phyloP scores from a whole-genome alignment of 2,888 invertebrate genomes.

The Girardia tigrina region DNA sequence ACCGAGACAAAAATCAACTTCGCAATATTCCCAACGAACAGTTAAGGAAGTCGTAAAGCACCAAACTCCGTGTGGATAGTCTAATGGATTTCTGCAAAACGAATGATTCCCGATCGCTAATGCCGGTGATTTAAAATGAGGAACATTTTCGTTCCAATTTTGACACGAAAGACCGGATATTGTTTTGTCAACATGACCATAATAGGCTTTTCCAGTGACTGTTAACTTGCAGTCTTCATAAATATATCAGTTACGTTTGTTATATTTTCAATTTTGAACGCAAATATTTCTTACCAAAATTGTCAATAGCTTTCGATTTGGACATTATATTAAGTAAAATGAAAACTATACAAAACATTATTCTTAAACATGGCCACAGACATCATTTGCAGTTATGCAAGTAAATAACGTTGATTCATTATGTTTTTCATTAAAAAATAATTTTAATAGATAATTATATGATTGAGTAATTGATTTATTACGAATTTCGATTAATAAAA shows the following conservation, averaged over 20 bases:
- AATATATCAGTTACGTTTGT: not conserved
- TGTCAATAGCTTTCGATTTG: not conserved
- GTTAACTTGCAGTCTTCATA: conserved; percentile 19
- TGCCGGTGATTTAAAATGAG: not conserved
- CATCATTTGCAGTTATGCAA: not conserved
- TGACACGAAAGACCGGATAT: not conserved
- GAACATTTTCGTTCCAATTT: not conserved
- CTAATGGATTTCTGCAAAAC: not conserved
- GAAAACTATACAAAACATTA: not conserved
- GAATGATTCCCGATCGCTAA: not conserved
- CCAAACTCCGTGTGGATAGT: not conserved
- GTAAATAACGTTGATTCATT: not conserved
- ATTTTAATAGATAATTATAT: too few species aligned
- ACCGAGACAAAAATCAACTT: not conserved
- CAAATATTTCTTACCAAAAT: not conserved
- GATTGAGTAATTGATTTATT: too few species aligned
- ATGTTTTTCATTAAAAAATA: too few species aligned
- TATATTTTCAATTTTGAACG: not conserved
- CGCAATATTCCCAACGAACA: not conserved
- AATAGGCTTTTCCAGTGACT: not conserved
- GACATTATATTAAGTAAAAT: not conserved
- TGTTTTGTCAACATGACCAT: not conserved
- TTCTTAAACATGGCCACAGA: not conserved
- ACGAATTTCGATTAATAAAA: too few species aligned
- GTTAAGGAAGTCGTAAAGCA: not conserved